Conservation (phyloP, 2,113 vertebrate species). For the Galemys pyrenaicus region DNA sequence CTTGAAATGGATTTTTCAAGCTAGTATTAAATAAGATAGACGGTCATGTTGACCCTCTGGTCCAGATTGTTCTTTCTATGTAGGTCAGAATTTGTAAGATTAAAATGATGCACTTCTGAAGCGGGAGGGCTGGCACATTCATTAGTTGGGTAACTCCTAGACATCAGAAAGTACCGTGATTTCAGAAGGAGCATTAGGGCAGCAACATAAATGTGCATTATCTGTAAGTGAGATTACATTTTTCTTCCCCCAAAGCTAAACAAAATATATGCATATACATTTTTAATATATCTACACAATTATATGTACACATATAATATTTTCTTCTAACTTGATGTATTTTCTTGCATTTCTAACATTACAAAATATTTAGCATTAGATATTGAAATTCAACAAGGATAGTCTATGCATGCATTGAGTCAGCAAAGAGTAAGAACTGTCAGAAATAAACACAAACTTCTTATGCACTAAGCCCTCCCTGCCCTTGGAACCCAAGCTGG, state of each 20-base stretch:
- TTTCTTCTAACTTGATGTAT: neutral
- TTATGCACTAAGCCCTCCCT: neutral
- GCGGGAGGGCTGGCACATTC: neutral
- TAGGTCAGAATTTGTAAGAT: neutral
- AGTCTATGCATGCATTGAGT: neutral
- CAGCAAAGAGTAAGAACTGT: neutral
- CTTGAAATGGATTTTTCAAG: conserved; percentile 15
- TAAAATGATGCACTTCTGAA: neutral
- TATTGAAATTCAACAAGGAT: neutral
- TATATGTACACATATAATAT: too few species aligned
- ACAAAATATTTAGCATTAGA: neutral
- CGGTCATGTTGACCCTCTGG: neutral
- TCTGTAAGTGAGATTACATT: neutral
- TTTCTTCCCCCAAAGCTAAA: neutral
- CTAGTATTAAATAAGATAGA: neutral
- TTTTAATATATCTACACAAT: too few species aligned
- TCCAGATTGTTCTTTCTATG: neutral
- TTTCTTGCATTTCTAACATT: neutral
- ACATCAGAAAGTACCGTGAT: accelerated
- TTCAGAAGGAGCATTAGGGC: neutral
- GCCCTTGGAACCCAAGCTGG: neutral
- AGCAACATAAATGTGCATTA: accelerated
- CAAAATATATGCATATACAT: neutral
- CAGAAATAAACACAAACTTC: neutral
- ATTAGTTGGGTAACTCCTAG: neutral